phyloP scores from a whole-genome alignment of 2,113 vertebrate species.

The Chitala chitala region DNA sequence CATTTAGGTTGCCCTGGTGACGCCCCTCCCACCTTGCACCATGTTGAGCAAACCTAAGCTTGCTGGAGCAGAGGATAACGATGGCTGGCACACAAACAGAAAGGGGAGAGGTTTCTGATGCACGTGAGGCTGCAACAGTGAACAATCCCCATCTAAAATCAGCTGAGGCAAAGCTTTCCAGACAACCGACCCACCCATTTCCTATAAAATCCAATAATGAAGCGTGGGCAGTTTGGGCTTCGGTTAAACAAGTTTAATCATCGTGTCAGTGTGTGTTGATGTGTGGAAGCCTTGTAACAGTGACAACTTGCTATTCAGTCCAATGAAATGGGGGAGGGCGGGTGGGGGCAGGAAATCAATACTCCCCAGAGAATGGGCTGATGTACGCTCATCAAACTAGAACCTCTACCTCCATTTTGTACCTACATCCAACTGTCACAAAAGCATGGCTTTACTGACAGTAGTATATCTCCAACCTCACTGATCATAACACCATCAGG shows the following conservation, averaged over 20 bases:
- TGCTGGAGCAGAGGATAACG: not conserved
- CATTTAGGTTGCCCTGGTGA: constrained; percentile 28
- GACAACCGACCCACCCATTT: not conserved
- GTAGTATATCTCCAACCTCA: no score
- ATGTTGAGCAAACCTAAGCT: not conserved
- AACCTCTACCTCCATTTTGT: no score
- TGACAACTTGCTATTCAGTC: not conserved
- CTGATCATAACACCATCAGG: no score
- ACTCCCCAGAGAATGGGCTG: no score
- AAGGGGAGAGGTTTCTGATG: no score
- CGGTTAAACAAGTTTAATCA: not conserved
- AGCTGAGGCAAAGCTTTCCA: not conserved
- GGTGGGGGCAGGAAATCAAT: no score
- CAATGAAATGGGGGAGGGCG: no score
- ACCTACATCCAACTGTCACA: no score
- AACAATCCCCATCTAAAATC: not conserved
- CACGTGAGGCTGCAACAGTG: no score
- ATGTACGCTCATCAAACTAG: no score
- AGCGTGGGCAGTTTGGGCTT: not conserved
- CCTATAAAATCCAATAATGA: not conserved
- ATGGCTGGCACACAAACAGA: no score
- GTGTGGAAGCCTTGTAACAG: not conserved
- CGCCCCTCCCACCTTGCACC: constrained; percentile 11
- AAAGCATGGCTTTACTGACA: no score
- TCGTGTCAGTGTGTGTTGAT: not conserved